Base-by-base conservation (phyloP, 2,113 vertebrate species). In the Conger conger region DNA sequence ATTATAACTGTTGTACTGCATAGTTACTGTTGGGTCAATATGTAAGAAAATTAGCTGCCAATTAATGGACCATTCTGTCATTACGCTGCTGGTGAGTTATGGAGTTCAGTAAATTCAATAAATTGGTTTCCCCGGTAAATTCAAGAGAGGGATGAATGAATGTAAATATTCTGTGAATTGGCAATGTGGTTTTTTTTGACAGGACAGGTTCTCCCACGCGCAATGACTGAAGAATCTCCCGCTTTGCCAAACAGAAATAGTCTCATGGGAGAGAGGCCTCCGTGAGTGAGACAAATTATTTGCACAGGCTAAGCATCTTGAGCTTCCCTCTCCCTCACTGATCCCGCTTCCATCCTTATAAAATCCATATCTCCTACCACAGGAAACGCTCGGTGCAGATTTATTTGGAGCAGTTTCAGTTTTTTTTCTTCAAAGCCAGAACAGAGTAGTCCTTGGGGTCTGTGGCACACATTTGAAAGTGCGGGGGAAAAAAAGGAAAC, bases 261-360 rank as follows among this genome's bases (percentile, higher is more conserved):
- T 79, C 88, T 89, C 82, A 3, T 36, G 84, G 87, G 85, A 91
- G 80, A 88, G 82, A 60, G 89, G 82, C 89, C 84, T 84, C 83
- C 82, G 20, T 85, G 82, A 90, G 81, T 18, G 82, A 79, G 13
- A 54, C 80, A 84, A 83, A 80, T 57, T 86, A 88, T 88, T 91
- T 87, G 18, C 42, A 86, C 87, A 87, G 81, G 88, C 85, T 86
- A 88, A 50, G 83, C 36, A 86, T 80, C 18, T 7, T 86, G 83
- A 87, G 45, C 85, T 85, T 85, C 37, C 37, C 17, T 86, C 36
- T 86, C 68, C 50, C 23, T 1, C 16, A 33, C 50, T 57, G 27
- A 37, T 11, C 77, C 50, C 7, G 45, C 50, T 76, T 38, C 23
- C 40, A 38, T 60, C 81, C 79, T 54, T 86, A 54, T 82, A 87